These are phyloP conservation scores for Thymallus thymallus DNA, from an alignment of 2,113 vertebrate genomes.

Conservation along the genomic window DNA sequence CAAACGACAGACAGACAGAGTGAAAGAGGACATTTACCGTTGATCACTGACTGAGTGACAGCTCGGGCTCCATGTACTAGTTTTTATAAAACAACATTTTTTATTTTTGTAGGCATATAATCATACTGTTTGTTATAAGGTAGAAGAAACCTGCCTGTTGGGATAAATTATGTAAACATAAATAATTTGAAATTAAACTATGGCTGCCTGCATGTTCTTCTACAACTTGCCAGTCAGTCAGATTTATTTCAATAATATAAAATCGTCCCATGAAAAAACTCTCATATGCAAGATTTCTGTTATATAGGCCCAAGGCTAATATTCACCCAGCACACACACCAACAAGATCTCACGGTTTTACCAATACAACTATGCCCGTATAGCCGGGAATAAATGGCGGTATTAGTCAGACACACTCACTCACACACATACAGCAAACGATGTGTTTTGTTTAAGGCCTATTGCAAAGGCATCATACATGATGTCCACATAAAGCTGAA, in stretches of 20 bases:
- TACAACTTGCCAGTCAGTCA: no score
- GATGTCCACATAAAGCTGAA: not conserved
- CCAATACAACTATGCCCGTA: no score
- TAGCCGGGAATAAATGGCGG: no score
- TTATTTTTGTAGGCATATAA: not conserved
- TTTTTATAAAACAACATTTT: slow-evolving; percentile 1
- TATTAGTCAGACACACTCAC: not conserved
- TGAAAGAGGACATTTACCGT: slow-evolving; percentile 11
- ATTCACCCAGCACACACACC: no score
- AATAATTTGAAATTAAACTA: not conserved
- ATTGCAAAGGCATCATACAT: slow-evolving; percentile 1
- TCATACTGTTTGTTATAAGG: not conserved
- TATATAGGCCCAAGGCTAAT: no score
- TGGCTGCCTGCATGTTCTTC: no score
- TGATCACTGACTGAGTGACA: slow-evolving; percentile 12
- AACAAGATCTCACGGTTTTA: no score
- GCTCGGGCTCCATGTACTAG: not conserved
- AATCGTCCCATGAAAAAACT: not conserved
- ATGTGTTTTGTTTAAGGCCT: not conserved
- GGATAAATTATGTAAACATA: not conserved
- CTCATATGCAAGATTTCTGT: no score
- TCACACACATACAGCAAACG: not conserved
- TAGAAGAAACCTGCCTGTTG: not conserved
- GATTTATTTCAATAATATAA: no score
- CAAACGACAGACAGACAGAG: not conserved